Base-by-base conservation (phyloP, 2,888 invertebrate species). In the Rhamnusium bicolor region DNA sequence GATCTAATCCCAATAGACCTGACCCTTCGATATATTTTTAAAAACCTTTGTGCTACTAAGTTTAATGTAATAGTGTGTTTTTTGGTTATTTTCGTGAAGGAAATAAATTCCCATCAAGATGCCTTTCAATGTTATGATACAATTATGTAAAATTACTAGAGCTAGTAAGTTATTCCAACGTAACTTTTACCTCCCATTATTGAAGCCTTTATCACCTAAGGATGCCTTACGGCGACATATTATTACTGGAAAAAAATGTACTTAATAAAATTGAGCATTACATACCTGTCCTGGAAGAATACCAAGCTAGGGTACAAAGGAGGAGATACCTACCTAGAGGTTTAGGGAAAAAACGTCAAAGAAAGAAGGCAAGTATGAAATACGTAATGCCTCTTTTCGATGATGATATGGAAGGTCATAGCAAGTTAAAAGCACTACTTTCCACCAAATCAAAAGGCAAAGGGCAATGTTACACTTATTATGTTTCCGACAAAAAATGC, bases 101-200 rank as follows among this genome's bases (percentile, higher is more conserved):
- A 62, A 66, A 71, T 49, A 70, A 79, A 72, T 78, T 69, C 54
- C 72, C 74, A 67, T 65, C 82, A 84, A 85, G 75, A 85, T 86
- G 86, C 83, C 85, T 76, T 82, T 87, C 83, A 88, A 87, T 82
- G 85, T 85, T 80, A 87, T 87, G 87, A 81, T 94, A 91, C 93
- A 94, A 84, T 94, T 92, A 87, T 95, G 95, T 88, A 92, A 94
- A 87, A 94, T 95, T 82, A 95, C 95, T 73, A 94, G 95, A 83
- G 92, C 92, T 86, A 94, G 94, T 87, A 91, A 93, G 81, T 93
- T 94, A 83, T 91, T 95, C 84, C 95, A 95, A 66, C 93, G 94
- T 85, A 94, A 95, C 67, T 94, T 95, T 87, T 95, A 95, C 86
- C 93, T 95, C 84, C 95, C 95, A 18, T 89, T 95, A 65, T 89